Conservation (phyloP, 2,888 invertebrate species). For the Pterostichus madidus region DNA sequence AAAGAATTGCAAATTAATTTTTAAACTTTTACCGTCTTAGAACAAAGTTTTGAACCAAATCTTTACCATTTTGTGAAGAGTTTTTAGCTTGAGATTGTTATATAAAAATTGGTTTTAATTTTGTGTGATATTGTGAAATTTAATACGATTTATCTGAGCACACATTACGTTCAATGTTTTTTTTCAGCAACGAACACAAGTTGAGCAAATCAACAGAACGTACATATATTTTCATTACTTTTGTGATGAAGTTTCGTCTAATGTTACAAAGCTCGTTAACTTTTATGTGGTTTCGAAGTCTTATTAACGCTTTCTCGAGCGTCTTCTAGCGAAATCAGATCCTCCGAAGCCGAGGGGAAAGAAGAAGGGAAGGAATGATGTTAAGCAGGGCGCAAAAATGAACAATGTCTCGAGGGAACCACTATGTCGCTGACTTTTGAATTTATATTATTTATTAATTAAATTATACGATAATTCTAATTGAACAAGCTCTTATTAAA, state of each 20-base stretch:
- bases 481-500: slow-evolving; percentile 52
- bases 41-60: too few relatives aligned
- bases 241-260: slow-evolving; percentile 54
- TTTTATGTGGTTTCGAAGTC: slow-evolving; percentile 61
- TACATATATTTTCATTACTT: slow-evolving; percentile 59
- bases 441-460: slow-evolving; percentile 59
- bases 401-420: slow-evolving; percentile 58
- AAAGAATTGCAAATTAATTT: too few relatives aligned
- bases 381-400: slow-evolving; percentile 50
- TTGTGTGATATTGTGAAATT: not conserved
- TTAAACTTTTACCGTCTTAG: too few relatives aligned
- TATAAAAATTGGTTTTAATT: too few relatives aligned
- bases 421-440: slow-evolving; percentile 31
- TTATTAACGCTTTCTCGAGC: slow-evolving; percentile 51
- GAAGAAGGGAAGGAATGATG: not conserved
- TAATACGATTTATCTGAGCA: not conserved
- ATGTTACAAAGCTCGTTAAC: slow-evolving; percentile 59
- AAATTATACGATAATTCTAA: slow-evolving; percentile 54
- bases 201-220: slow-evolving; percentile 39
- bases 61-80: too few relatives aligned
- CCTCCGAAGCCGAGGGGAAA: not conserved
- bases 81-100: too few relatives aligned
- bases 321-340: slow-evolving; percentile 60
- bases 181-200: slow-evolving; percentile 24
- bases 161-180: slow-evolving; percentile 14